A percentile compares a stretch with the other conserved stretches of the same genome.
Conservation (phyloP, 2,797 vertebrate genomes). For the Manis crassicaudata region DNA sequence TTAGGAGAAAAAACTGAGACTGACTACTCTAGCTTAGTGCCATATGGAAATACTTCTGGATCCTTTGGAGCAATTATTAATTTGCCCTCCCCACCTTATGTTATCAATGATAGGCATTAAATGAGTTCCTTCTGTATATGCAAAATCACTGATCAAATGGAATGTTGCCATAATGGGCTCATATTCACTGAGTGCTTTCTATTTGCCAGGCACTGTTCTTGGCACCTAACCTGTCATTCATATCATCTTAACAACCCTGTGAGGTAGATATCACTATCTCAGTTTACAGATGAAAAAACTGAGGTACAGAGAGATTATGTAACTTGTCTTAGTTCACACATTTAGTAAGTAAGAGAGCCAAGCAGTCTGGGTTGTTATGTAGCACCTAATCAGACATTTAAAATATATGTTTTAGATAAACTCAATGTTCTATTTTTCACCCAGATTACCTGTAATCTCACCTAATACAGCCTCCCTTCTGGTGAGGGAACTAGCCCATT, state of each 20-base stretch:
- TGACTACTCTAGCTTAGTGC: neutral
- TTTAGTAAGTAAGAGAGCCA: neutral
- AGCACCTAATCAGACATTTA: neutral
- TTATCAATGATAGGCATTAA: neutral
- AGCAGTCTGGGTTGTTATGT: neutral
- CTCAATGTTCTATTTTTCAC: neutral
- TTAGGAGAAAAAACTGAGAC: neutral
- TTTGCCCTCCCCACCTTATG: fast-evolving
- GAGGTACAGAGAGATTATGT: neutral
- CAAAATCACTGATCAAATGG: neutral
- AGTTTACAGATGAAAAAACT: neutral
- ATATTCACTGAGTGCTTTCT: neutral
- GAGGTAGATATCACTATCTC: neutral
- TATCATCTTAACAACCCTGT: neutral
- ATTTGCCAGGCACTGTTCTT: neutral
- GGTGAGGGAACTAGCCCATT: neutral
- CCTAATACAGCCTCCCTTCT: neutral
- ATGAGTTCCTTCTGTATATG: neutral
- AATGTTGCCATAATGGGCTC: neutral
- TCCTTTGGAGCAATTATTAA: neutral
- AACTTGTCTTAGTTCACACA: neutral
- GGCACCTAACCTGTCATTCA: neutral
- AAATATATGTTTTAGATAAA: neutral
- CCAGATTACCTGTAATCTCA: neutral
- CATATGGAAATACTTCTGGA: neutral